A percentile compares a stretch with the other conserved stretches of the same genome.
Evolutionary conservation across 2,888 invertebrate species (phyloP).

Genomic region (Hedya salicella): DNA sequence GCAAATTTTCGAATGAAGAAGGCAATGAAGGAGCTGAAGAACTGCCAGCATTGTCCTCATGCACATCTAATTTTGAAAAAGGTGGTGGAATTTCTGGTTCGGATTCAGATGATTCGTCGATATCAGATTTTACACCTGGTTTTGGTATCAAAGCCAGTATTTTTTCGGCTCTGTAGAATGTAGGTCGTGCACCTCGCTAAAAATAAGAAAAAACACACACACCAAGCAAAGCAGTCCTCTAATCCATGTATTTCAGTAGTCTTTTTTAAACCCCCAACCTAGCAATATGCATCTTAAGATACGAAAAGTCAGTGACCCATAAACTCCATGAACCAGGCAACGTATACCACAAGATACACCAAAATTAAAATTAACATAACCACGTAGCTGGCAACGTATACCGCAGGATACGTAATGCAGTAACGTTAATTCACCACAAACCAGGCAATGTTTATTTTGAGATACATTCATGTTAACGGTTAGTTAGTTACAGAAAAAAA

Average conservation of each 20-base stretch:
- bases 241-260: no score
- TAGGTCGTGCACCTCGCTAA: no score
- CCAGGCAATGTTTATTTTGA: conserved; percentile 15
- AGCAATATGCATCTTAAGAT: no score
- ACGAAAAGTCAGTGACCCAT: not conserved
- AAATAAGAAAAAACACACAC: no score
- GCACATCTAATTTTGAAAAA: not conserved
- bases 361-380: not conserved
- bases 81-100: conserved; percentile 14
- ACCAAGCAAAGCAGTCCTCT: no score
- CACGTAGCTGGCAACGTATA: conserved; percentile 18
- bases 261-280: no score
- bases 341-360: conserved; percentile 4
- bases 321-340: conserved; percentile 1
- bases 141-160: conserved; percentile 23
- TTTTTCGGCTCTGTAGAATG: conserved; percentile 21
- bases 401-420: not conserved
- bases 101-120: conserved; percentile 15
- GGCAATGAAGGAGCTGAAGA: conserved; percentile 16
- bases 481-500: not conserved
- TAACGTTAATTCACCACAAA: conserved; percentile 4
- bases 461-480: conserved; percentile 10
- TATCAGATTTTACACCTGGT: conserved; percentile 8
- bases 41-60: conserved; percentile 5
- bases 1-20: conserved; percentile 26